Evolutionary conservation across 2,113 vertebrate species (phyloP), one percentile per base, ranked within the genome.

Genomic region (Procapra przewalskii): DNA sequence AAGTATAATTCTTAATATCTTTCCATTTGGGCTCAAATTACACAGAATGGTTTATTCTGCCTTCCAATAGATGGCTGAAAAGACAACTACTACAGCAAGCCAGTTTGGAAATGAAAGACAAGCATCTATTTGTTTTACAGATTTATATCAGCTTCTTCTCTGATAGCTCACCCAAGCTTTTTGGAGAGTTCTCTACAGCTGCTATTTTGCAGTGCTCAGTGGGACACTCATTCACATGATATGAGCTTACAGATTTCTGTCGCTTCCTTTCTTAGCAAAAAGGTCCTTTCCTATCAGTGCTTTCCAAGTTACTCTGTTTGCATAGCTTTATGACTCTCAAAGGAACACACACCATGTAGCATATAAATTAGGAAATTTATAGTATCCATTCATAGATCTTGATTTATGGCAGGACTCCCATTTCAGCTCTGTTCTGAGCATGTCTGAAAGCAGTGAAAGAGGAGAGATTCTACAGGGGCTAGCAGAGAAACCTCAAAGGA

Each of bases 361-460:
- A 1, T 91, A 62, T 25, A 96, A 98, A 96, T 89, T 97, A 96
- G 43, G 3, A 92, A 94, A 97, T 97, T 97, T 95, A 96, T 33
- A 96, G 96, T 40, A 83, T 87, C 97, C 88, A 89, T 98, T 98
- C 96, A 89, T 14, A 75, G 21, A 75, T 71, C 62, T 96, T 97
- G 98, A 97, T 98, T 98, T 98, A 98, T 96, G 91, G 64, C 91
- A 77, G 0, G 5, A 82, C 50, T 95, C 79, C 77, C 77, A 36
- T 87, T 97, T 97, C 64, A 79, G 93, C 84, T 95, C 94, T 96
- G 64, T 94, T 97, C 85, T 84, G 86, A 50, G 4, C 82, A 96
- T 83, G 92, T 97, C 71, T 81, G 64, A 96, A 92, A 92, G 87
- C 33, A 48, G 27, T 54, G 13, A 11, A 36, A 88, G 80, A 96